phyloP scores from a whole-genome alignment of 2,888 invertebrate species.

The Meteorus cinctellus region DNA sequence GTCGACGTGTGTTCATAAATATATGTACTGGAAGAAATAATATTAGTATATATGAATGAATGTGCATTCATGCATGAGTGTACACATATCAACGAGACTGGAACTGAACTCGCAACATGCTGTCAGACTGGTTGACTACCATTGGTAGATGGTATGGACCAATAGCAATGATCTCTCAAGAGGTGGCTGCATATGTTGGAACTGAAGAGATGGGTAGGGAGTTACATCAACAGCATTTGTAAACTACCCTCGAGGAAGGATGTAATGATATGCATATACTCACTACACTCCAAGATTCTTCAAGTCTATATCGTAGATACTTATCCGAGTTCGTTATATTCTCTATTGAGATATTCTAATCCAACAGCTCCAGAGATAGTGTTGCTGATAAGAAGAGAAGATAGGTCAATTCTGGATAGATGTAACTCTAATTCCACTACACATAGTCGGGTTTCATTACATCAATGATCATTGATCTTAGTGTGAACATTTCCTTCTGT shows the following conservation, averaged over 20 bases:
- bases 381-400: too few relatives aligned
- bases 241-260: slow-evolving; percentile 7
- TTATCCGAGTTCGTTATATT: too few relatives aligned
- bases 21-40: not conserved
- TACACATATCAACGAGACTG: slow-evolving; percentile 17
- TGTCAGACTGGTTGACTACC: not conserved
- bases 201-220: not conserved
- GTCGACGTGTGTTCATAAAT: not conserved
- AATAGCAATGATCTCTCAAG: slow-evolving; percentile 14
- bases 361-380: too few relatives aligned
- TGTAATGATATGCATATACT: not conserved
- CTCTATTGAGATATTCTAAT: too few relatives aligned
- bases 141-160: slow-evolving; percentile 36
- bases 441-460: too few relatives aligned
- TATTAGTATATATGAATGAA: not conserved
- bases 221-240: not conserved
- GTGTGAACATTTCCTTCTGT: too few relatives aligned
- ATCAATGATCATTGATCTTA: too few relatives aligned
- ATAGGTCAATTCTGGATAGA: too few relatives aligned
- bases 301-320: too few relatives aligned
- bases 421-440: too few relatives aligned
- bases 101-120: not conserved
- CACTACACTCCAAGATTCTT: not conserved
- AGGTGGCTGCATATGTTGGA: not conserved
- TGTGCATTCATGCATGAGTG: slow-evolving; percentile 14